Evolutionary conservation across 1,140 invertebrate genomes (phyloP), one percentile per base, ranked within the genome.

Genomic region (Dreissena polymorpha): DNA sequence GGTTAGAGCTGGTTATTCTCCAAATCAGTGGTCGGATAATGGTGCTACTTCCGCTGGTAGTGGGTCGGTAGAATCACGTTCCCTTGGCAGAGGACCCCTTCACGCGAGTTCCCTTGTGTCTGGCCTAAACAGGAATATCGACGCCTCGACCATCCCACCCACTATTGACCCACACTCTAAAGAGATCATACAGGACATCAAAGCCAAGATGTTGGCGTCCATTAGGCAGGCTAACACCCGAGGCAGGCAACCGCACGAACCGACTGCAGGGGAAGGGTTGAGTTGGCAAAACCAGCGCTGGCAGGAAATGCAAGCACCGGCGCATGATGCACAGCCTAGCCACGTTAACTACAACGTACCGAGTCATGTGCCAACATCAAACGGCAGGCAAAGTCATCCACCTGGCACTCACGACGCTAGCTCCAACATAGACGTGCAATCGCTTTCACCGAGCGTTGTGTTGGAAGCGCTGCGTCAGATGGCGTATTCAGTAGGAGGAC

Each of bases 201-300:
- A 78, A 51, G 55, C 65, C 7, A 49, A 78, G n/a, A 78, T 78
- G 76, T 13, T 78, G 67, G n/a, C 68, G 16, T 78, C 76, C 27
- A 78, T 78, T 23, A 78, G 68, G 60, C 10, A 39, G 7, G 76
- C 76, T 18, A 78, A 78, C 27, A 27, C 29, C 13, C 10, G 13
- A 21, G 68, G 69, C n/a, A 39, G 49, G 49, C 39, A 51, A 10
- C 29, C 65, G 67, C 8, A 18, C 16, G 16, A 63, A n/a, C 16
- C 7, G 7, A 0, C 53, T 10, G 6, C 5, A 53, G 1, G 10
- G 23, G 51, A 13, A 12, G 39, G 39, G 2, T 2, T 39, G 57
- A 25, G 21, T n/a, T 18, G 13, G 67, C 29, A 27, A 23, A 3
- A 55, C 7, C 14, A 21, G 23, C 49, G 0, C 10, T 53, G 8